Evolutionary conservation across 2,113 vertebrate genomes (phyloP).

Genomic region (Lanius collurio): DNA sequence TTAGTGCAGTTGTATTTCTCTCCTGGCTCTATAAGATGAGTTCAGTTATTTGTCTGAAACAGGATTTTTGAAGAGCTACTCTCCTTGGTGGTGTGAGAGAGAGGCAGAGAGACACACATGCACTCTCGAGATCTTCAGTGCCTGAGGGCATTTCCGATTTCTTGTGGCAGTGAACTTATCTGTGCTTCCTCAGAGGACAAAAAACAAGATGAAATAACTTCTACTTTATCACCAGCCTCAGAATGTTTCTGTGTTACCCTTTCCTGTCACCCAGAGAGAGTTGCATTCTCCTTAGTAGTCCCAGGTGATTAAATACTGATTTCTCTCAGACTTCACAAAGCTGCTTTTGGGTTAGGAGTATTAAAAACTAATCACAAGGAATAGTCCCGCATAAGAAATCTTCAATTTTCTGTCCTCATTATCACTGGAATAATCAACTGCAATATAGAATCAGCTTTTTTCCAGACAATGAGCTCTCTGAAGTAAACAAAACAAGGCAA

Average conservation of each 20-base stretch:
- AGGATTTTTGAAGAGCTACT: neutral
- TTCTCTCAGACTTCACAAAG: neutral
- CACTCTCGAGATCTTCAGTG: neutral
- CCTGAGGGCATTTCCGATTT: slow-evolving; percentile 39
- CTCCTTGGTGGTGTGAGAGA: neutral
- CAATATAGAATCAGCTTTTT: neutral
- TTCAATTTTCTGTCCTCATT: neutral
- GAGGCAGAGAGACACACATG: neutral
- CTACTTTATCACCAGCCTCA: neutral
- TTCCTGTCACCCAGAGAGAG: neutral
- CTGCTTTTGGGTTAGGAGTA: neutral
- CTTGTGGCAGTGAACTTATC: slow-evolving; percentile 39
- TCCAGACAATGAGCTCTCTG: neutral
- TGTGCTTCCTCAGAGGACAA: slow-evolving; percentile 16
- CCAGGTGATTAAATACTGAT: slow-evolving; percentile 32
- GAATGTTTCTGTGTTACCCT: slow-evolving; percentile 16
- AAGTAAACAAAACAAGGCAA: slow-evolving; percentile 8
- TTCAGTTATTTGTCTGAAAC: neutral
- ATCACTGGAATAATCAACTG: neutral
- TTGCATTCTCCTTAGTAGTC: neutral
- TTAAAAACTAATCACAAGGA: slow-evolving; percentile 4
- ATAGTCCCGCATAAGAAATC: neutral
- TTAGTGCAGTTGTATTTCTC: neutral
- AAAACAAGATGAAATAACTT: slow-evolving; percentile 40
- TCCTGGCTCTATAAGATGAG: neutral